Conservation (phyloP, 2,888 invertebrate genomes). For the Geotrupes spiniger region DNA sequence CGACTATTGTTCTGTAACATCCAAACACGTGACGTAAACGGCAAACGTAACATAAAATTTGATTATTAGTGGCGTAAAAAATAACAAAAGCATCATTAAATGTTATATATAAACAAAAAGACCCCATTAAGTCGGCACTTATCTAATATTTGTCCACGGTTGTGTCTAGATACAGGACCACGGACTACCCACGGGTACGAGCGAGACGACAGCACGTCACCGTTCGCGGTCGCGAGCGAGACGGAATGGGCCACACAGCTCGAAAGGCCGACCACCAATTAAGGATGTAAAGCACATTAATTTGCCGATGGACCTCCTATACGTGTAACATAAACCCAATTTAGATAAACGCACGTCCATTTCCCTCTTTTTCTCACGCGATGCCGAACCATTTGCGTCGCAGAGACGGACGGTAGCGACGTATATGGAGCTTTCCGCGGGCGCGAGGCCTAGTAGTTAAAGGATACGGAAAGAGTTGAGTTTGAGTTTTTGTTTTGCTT, state of each 20-base stretch:
- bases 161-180: slow-evolving; percentile 42
- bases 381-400: not conserved
- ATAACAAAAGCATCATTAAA: slow-evolving; percentile 44
- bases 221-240: slow-evolving; percentile 17
- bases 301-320: slow-evolving; percentile 50
- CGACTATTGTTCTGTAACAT: too few species aligned
- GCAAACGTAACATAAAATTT: not conserved
- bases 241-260: slow-evolving; percentile 47
- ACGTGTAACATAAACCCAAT: slow-evolving; percentile 36
- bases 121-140: slow-evolving; percentile 49
- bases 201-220: slow-evolving; percentile 29
- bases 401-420: slow-evolving; percentile 9
- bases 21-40: too few species aligned
- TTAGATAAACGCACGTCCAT: slow-evolving; percentile 20
- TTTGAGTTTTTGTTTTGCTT: slow-evolving; percentile 14
- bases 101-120: slow-evolving; percentile 48
- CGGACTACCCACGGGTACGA: slow-evolving; percentile 36
- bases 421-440: slow-evolving; percentile 8
- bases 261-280: slow-evolving; percentile 46
- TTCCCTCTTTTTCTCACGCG: slow-evolving; percentile 12
- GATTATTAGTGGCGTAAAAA: slow-evolving; percentile 29
- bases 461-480: slow-evolving; percentile 28
- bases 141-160: slow-evolving; percentile 51
- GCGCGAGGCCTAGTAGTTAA: slow-evolving; percentile 1
- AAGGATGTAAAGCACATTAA: slow-evolving; percentile 53